A percentile compares a stretch with the other conserved stretches of the same genome.
phyloP scores from a whole-genome alignment of 92 coral and sea anemone species.

The Pocillopora grandis region DNA sequence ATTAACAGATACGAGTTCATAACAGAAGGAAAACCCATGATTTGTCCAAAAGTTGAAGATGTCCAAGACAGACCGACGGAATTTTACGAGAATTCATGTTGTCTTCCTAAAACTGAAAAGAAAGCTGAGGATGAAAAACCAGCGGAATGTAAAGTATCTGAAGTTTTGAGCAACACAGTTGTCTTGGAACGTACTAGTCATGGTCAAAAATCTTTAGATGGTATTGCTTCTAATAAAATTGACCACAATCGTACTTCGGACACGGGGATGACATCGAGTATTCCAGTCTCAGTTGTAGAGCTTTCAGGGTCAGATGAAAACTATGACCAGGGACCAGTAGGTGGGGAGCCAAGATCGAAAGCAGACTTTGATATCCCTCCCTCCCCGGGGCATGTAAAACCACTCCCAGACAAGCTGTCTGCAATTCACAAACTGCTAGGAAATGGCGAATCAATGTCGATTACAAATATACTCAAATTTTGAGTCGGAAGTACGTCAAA shows the following conservation, averaged over 20 bases:
- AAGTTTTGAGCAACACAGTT: neutral
- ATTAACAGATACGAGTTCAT: no score
- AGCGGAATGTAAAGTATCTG: neutral
- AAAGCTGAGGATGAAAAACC: neutral
- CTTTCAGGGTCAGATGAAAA: neutral
- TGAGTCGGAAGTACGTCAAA: neutral
- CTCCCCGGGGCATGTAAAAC: slow-evolving; percentile 63
- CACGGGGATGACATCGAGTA: neutral
- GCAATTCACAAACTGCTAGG: slow-evolving; percentile 34
- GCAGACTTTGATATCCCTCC: slow-evolving; percentile 49
- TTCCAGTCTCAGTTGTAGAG: neutral
- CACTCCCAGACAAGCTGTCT: slow-evolving; percentile 42
- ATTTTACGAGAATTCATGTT: neutral
- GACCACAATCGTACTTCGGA: neutral
- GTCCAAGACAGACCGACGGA: no score
- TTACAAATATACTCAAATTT: slow-evolving; percentile 11
- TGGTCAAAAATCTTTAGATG: neutral
- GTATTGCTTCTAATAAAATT: neutral
- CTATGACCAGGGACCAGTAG: neutral
- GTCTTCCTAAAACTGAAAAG: neutral
- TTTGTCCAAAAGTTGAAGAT: no score
- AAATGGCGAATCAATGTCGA: slow-evolving; percentile 23
- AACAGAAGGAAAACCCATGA: no score
- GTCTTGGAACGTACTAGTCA: neutral
- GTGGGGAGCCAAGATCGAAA: neutral